Evolutionary conservation across 2,113 vertebrate species (phyloP), one percentile per base, ranked within the genome.

Genomic region (Cettia cetti): DNA sequence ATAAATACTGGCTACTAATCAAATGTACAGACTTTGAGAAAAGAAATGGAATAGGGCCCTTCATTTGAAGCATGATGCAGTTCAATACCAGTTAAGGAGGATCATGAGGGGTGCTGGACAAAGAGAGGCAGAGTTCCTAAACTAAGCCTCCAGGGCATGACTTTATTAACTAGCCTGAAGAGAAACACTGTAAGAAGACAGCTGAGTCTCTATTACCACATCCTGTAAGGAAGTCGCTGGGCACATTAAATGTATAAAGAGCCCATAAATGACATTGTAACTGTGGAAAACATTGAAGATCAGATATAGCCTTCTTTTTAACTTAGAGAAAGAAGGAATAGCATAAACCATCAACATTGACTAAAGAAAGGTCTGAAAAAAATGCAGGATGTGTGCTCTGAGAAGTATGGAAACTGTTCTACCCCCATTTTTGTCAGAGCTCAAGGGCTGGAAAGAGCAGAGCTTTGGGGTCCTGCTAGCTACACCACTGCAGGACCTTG

Each of bases 381-480:
- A 61, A 28, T 27, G 15, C 35, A 71, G 39, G 49, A n/a, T 64
- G 13, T 26, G 9, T 61, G 8, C 18, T 68, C 40, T 57, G 82
- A 75, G 72, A 37, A 45, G 26, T 17, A 40, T 4, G 26, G 44
- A 76, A 85, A 61, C 28, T 60, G 10, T 26, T 63, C 7, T 52
- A 33, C 2, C 3, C 14, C 10, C 2, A 3, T 39, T 76, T 80
- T 71, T 69, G 15, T 28, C 10, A 37, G 61, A 91, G 40, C 27
- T 68, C 24, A 37, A 56, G 28, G 33, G n/a, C 15, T 76, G 49
- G 47, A 68, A 89, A 64, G 40, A 60, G 13, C 30, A 47, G 35
- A 56, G 18, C 7, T 22, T 40, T 33, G 14, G 31, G 9, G 7
- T 82, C 24, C 33, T 0, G 0, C 42, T 35, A 17, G 30, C 23